phyloP scores from a whole-genome alignment of 2,888 invertebrate species.

The Drosophila mulleri region DNA sequence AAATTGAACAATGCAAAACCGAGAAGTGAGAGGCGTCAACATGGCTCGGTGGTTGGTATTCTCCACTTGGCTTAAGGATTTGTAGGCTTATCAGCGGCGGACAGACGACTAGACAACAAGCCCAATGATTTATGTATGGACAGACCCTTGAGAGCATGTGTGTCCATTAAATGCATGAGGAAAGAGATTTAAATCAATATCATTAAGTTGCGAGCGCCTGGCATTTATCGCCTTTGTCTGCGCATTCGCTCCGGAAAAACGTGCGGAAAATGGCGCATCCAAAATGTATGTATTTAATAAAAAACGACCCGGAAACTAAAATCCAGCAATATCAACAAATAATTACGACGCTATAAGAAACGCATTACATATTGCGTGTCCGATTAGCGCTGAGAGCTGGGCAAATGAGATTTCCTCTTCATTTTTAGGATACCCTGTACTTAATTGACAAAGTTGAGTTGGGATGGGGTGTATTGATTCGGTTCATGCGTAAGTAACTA shows the following conservation, averaged over 20 bases:
- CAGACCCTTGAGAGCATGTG: conserved; percentile 3
- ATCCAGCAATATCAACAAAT: conserved; percentile 47
- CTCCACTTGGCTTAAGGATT: conserved; percentile 39
- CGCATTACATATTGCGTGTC: conserved; percentile 63
- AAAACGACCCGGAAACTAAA: conserved; percentile 57
- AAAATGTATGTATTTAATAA: conserved; percentile 22
- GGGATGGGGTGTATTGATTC: not conserved
- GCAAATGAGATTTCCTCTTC: conserved; percentile 30
- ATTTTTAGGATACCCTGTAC: conserved; percentile 10
- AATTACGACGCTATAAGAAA: conserved; percentile 55
- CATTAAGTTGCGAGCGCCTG: conserved; percentile 41
- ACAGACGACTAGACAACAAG: conserved; percentile 19
- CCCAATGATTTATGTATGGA: conserved; percentile 29
- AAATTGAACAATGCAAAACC: conserved; percentile 30
- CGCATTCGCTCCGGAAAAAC: conserved; percentile 41
- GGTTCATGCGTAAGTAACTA: not conserved
- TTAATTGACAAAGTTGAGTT: not conserved
- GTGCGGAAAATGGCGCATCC: conserved; percentile 69
- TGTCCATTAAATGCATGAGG: conserved; percentile 36
- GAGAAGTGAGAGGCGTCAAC: conserved; percentile 18
- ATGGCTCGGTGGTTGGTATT: conserved; percentile 48
- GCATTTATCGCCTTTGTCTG: conserved; percentile 42
- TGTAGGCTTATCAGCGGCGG: conserved; percentile 52
- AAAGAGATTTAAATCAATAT: conserved; percentile 48
- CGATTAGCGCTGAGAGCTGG: conserved; percentile 39